Evolutionary conservation across 1,140 invertebrate species (phyloP).

Genomic region (Drosophila grimshawi): DNA sequence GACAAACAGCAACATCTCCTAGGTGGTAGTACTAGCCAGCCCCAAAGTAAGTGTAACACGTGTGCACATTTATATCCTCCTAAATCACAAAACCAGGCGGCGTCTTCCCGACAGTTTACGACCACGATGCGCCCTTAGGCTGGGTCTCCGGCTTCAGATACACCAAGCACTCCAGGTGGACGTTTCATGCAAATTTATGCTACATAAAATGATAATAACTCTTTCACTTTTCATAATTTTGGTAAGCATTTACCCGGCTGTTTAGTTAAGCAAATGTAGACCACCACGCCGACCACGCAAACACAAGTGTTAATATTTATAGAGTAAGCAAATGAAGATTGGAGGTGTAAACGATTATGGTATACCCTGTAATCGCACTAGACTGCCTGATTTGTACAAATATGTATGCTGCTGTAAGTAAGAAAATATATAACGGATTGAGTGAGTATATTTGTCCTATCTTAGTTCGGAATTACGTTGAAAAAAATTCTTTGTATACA

Average conservation of each 20-base stretch:
- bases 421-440: too few relatives aligned
- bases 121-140: constrained; percentile 29
- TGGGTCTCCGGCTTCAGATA: background rate
- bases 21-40: background rate
- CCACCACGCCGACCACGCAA: constrained; percentile 9
- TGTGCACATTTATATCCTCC: constrained; percentile 33
- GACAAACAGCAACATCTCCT: background rate
- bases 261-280: constrained; percentile 31
- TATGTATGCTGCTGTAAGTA: too few relatives aligned
- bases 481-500: too few relatives aligned
- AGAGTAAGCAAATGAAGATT: background rate
- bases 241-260: constrained; percentile 59
- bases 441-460: too few relatives aligned
- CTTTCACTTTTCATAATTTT: constrained; percentile 69
- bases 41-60: constrained; percentile 39
- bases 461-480: too few relatives aligned
- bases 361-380: background rate
- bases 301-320: constrained; percentile 30
- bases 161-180: constrained; percentile 35
- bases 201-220: constrained; percentile 70
- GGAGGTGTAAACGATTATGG: background rate
- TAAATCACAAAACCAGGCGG: constrained; percentile 40
- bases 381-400: background rate
- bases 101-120: constrained; percentile 32
- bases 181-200: constrained; percentile 62